These are phyloP conservation scores for Pelusios castaneus DNA, from an alignment of 2,113 vertebrate genomes.

Conservation along the genomic window DNA sequence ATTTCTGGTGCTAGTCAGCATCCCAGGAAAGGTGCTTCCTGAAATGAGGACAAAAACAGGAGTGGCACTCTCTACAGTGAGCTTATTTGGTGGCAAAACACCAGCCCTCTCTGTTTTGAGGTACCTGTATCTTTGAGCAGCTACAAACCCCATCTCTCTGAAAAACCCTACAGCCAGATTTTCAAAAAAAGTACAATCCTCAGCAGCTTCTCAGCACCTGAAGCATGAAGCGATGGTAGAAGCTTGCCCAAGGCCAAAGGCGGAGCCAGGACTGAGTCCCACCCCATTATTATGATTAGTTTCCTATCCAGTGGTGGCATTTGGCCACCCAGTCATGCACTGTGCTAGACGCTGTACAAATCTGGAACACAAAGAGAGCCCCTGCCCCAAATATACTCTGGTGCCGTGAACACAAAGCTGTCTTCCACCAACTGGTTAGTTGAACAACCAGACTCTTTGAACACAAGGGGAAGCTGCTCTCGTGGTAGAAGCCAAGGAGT, in stretches of 20 bases:
- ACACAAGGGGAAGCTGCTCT: not conserved
- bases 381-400: not conserved
- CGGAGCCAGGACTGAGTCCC: not conserved
- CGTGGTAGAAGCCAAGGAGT: not conserved
- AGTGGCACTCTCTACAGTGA: not conserved
- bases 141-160: not conserved
- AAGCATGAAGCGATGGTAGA: not conserved
- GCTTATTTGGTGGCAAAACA: not conserved
- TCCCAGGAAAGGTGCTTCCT: not conserved
- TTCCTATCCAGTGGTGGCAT: too few species aligned
- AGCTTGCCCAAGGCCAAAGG: not conserved
- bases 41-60: not conserved
- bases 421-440: not conserved
- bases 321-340: not conserved
- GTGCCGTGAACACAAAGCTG: not conserved
- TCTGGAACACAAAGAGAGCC: not conserved
- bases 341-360: not conserved
- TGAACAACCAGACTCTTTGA: not conserved
- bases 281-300: not conserved
- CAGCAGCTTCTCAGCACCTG: not conserved
- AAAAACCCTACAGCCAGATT: not conserved
- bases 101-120: not conserved
- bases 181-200: not conserved
- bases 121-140: not conserved
- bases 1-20: not conserved